Evolutionary conservation across 1,140 invertebrate genomes (phyloP).

Genomic region (Aphaenogaster floridana): DNA sequence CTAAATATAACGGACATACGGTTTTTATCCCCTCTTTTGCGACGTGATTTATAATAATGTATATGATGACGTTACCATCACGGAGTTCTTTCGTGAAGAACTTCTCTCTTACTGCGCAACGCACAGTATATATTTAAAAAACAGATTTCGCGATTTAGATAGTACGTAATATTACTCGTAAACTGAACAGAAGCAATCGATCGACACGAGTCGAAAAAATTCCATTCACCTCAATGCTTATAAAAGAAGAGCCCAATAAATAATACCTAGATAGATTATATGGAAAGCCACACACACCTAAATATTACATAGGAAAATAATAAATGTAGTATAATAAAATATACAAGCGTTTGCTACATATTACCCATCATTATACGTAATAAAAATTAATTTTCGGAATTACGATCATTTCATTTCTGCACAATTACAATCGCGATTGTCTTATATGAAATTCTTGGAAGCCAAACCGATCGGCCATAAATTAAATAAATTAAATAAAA

Average conservation of each 20-base stretch:
- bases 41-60: conserved; percentile 34
- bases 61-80: not conserved
- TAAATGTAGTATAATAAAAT: not conserved
- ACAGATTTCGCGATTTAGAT: not conserved
- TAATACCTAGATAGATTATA: not conserved
- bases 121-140: not conserved
- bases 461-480: not conserved
- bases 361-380: not conserved
- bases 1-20: conserved; percentile 44
- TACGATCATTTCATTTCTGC: not conserved
- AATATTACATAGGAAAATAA: not conserved
- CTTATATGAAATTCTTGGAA: not conserved
- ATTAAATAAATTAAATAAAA: not conserved
- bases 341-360: not conserved
- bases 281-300: not conserved
- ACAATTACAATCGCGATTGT: not conserved
- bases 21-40: conserved; percentile 3
- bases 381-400: not conserved
- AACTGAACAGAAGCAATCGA: not conserved
- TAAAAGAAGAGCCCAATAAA: not conserved
- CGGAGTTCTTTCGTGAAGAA: not conserved
- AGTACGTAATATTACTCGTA: not conserved
- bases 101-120: not conserved
- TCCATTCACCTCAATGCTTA: not conserved
- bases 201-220: not conserved